These are phyloP conservation scores for Turritopsis rubra DNA, from an alignment of 30 jellyfish, hydroid and myxozoan species.

Conservation along the genomic window DNA sequence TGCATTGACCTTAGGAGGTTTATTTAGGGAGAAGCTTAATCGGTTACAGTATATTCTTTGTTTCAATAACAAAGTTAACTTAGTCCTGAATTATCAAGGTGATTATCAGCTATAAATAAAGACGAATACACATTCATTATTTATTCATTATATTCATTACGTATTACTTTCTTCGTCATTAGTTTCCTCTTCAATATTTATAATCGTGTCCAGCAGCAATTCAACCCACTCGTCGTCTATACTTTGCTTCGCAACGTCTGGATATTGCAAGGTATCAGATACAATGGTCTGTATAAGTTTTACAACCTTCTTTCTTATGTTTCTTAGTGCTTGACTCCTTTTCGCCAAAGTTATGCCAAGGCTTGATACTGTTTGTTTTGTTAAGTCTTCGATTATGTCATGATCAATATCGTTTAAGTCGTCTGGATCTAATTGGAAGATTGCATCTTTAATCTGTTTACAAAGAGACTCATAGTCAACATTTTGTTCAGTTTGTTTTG, in stretches of 20 bases:
- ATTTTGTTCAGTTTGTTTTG: background rate
- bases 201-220: constrained; percentile 2
- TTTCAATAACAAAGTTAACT: background rate
- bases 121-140: too few species aligned
- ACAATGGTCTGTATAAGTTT: constrained; percentile 2
- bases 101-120: background rate
- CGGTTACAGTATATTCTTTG: too few species aligned
- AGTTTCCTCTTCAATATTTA: constrained; percentile 6
- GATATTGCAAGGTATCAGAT: background rate
- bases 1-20: too few species aligned
- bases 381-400: constrained; percentile 30
- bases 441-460: background rate
- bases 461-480: background rate
- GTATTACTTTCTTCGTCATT: background rate
- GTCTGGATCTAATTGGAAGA: constrained; percentile 14
- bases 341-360: constrained; percentile 37
- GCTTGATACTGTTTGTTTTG: background rate
- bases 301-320: constrained; percentile 45
- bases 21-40: too few species aligned
- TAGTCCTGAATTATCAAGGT: background rate
- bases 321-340: constrained; percentile 83
- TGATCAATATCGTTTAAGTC: constrained; percentile 15
- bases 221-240: constrained; percentile 15
- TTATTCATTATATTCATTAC: too few species aligned
- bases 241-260: background rate